A percentile compares a stretch with the other conserved stretches of the same genome.
Conservation (phyloP, 2,888 invertebrate genomes). For the Leptinotarsa rubiginosa region DNA sequence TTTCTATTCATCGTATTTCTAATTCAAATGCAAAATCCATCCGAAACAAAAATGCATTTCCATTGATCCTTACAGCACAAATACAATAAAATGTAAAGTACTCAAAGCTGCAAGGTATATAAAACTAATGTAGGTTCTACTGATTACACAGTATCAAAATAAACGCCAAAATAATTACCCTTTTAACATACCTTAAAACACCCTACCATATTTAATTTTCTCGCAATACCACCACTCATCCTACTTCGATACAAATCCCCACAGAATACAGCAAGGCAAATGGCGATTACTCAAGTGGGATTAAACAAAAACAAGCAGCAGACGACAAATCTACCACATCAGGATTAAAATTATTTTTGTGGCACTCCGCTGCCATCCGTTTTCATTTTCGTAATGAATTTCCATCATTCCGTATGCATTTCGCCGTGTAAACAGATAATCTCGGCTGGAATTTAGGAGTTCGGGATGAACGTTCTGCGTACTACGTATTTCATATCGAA, state of each 20-base stretch:
- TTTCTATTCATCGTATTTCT: too few species aligned
- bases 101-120: neutral
- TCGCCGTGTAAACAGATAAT: slow-evolving; percentile 33
- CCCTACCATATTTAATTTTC: slow-evolving; percentile 1
- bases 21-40: too few species aligned
- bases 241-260: slow-evolving; percentile 8
- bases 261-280: slow-evolving; percentile 3
- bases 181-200: neutral
- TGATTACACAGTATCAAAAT: neutral
- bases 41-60: too few species aligned
- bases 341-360: slow-evolving; percentile 35
- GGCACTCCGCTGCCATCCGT: slow-evolving; percentile 24
- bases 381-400: slow-evolving; percentile 32
- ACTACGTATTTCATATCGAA: neutral
- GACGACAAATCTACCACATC: slow-evolving; percentile 34
- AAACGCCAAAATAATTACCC: slow-evolving; percentile 3
- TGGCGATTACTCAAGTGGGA: slow-evolving; percentile 34
- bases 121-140: neutral
- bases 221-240: slow-evolving; percentile 7
- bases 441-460: slow-evolving; percentile 21
- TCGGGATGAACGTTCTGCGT: neutral
- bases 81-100: neutral
- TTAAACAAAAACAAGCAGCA: slow-evolving; percentile 32
- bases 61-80: neutral
- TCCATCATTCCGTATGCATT: slow-evolving; percentile 29